These are phyloP conservation scores for Syngnathus typhle DNA, from an alignment of 2,113 vertebrate species.

Conservation along the genomic window DNA sequence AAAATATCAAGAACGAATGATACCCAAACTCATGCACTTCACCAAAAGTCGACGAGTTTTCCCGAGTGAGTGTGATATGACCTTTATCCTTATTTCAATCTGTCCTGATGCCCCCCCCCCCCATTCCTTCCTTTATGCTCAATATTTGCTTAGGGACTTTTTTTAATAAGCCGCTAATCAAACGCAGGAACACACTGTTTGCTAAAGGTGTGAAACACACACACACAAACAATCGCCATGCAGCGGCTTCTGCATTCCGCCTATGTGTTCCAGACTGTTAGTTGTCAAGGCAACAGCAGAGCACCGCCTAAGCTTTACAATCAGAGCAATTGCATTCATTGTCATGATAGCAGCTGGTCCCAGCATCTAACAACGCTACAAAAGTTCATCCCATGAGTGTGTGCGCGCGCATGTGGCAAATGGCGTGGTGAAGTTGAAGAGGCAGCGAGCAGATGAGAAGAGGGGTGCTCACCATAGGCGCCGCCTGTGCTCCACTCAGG, in stretches of 20 bases:
- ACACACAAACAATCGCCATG: slow-evolving; percentile 15
- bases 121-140: slow-evolving; percentile 24
- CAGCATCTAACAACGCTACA: slow-evolving; percentile 4
- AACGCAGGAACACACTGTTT: slow-evolving; percentile 37
- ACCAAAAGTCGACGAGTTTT: slow-evolving; percentile 27
- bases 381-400: slow-evolving; percentile 2
- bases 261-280: slow-evolving; percentile 28
- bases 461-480: slow-evolving; percentile 61
- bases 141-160: slow-evolving; percentile 33
- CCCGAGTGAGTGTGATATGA: slow-evolving; percentile 29
- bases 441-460: slow-evolving; percentile 34
- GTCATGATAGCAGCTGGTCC: slow-evolving; percentile 30
- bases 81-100: slow-evolving; percentile 31
- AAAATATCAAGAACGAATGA: background rate
- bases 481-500: slow-evolving; percentile 64
- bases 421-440: slow-evolving; percentile 16
- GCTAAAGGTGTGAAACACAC: slow-evolving; percentile 29
- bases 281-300: slow-evolving; percentile 61
- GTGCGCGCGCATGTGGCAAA: slow-evolving; percentile 5
- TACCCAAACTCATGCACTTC: background rate
- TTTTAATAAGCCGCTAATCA: slow-evolving; percentile 38
- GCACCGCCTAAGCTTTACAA: slow-evolving; percentile 46
- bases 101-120: background rate
- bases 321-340: slow-evolving; percentile 44
- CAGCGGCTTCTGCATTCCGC: slow-evolving; percentile 2